Evolutionary conservation across 2,888 invertebrate genomes (phyloP), one percentile per base, ranked within the genome.

Genomic region (Phortica okadai): DNA sequence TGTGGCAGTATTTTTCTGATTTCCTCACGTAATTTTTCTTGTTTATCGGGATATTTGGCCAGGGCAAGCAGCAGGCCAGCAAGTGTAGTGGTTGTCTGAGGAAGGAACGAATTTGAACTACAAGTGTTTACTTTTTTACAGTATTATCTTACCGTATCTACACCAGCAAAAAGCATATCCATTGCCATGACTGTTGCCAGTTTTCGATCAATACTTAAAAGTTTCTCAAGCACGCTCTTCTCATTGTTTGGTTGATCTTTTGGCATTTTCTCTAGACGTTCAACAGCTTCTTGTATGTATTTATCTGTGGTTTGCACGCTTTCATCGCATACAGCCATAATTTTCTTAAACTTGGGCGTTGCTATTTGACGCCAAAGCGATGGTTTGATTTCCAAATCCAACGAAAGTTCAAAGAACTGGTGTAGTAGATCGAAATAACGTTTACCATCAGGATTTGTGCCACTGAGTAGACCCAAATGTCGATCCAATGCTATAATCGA

Each of bases 81-180:
- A 70, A 90, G 84, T 0, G 87, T 83, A 2, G 84, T 81, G 0
- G 90, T 82, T 0, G 90, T 90, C 90, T 91, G 77, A 1, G 93
- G 83, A 50, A 50, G 14, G 33, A 7, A 66, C 3, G 3, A 42
- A 42, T n/a, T 50, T 50, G 8, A 14, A 2, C 50, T 50, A 11
- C 14, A 5, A 6, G 50, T 11, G 8, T 11, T 11, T 6, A 50
- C 45, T 50, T 6, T 50, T 50, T 8, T 1, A 50, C 2, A 5
- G 6, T 66, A 14, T 42, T 59, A 4, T 6, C 76, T 92, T 91
- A 96, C 95, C 77, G 95, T 95, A 87, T 95, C 95, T 50, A 95
- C 93, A 75, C 95, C 95, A 64, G 94, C 95, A 69, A 93, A 90
- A 10, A 95, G 83, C 94, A 95, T 94, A 88, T 95, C 95, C 83